Conservation (phyloP, 2,797 vertebrate genomes). For the Malacoctenus gilli region DNA sequence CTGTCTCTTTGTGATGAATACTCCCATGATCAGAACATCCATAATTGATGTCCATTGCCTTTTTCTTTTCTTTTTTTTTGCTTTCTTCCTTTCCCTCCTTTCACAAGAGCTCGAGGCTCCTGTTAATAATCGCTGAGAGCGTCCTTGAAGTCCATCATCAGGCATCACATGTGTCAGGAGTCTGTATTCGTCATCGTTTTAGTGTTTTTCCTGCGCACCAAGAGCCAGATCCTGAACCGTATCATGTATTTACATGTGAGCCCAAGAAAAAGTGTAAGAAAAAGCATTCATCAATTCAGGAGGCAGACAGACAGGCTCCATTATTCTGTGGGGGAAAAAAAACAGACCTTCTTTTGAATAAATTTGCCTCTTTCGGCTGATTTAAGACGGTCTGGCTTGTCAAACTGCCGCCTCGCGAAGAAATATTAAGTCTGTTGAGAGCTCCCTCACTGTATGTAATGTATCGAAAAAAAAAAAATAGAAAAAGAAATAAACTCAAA, state of each 20-base stretch:
- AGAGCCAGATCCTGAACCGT: neutral
- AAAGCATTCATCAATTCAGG: neutral
- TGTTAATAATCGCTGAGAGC: constrained; percentile 29
- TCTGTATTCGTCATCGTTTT: constrained; percentile 8
- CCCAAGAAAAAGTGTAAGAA: constrained; percentile 1
- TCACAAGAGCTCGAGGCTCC: constrained; percentile 9
- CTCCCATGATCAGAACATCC: neutral
- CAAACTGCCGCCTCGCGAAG: constrained; percentile 6
- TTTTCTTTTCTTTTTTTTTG: constrained; percentile 1
- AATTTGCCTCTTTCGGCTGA: neutral
- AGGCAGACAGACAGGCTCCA: neutral
- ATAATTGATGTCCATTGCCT: constrained; percentile 8
- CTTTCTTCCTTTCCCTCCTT: constrained; percentile 1
- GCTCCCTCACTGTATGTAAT: constrained; percentile 7
- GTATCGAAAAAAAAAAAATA: constrained; percentile 37
- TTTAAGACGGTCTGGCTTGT: constrained; percentile 17
- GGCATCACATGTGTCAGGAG: constrained; percentile 28
- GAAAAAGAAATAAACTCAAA: constrained; percentile 36
- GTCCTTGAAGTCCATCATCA: constrained; percentile 32
- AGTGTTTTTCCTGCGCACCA: neutral
- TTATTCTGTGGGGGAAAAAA: neutral
- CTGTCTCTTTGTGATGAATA: neutral
- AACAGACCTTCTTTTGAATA: neutral
- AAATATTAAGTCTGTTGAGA: constrained; percentile 16
- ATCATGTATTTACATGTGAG: neutral